phyloP scores from a whole-genome alignment of 1,140 invertebrate species.

The Plodia interpunctella region DNA sequence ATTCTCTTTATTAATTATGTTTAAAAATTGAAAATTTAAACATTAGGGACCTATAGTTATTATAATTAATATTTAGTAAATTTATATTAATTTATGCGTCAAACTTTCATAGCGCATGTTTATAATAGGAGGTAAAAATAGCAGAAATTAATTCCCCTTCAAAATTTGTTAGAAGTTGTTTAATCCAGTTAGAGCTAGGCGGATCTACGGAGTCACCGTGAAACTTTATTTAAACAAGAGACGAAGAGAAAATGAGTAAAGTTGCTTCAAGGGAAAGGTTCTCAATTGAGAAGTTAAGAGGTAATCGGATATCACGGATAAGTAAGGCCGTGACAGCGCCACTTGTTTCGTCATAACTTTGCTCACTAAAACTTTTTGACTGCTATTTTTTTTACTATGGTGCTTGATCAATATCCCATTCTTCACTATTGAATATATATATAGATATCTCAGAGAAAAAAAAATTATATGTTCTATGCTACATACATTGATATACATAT shows the following conservation, averaged over 20 bases:
- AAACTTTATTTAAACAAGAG: conserved; percentile 64
- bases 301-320: conserved; percentile 48
- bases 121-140: conserved; percentile 18
- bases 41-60: too few species aligned
- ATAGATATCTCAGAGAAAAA: too few species aligned
- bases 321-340: conserved; percentile 13
- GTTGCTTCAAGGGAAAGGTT: conserved; percentile 57
- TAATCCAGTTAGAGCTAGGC: conserved; percentile 55
- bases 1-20: too few species aligned
- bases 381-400: not conserved
- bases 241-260: conserved; percentile 68
- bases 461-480: too few species aligned
- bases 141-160: conserved; percentile 40
- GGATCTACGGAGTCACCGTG: conserved; percentile 40
- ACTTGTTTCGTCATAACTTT: conserved; percentile 15
- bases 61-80: too few species aligned
- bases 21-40: too few species aligned
- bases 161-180: conserved; percentile 48
- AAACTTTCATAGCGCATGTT: not conserved
- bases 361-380: not conserved
- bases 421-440: too few species aligned
- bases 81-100: too few species aligned
- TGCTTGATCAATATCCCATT: too few species aligned
- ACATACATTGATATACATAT: too few species aligned
- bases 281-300: conserved; percentile 44